Percentiles rank a stretch among this genome's conserved stretches.
These are phyloP conservation scores for Conchocele bisecta DNA, from an alignment of 2,888 invertebrate species.

Conservation along the genomic window DNA sequence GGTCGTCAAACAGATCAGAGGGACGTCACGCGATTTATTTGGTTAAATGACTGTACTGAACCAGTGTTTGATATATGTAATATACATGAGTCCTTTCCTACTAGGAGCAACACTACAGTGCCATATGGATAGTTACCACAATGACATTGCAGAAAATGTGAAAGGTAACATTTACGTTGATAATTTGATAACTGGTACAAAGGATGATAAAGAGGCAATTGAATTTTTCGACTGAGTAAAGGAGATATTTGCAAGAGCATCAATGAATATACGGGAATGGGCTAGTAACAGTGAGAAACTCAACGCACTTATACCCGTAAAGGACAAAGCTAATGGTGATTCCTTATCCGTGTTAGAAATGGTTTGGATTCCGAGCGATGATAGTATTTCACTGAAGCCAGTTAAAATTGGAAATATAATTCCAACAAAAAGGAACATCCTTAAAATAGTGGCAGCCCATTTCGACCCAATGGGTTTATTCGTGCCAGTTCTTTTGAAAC, in stretches of 20 bases:
- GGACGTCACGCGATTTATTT: neutral
- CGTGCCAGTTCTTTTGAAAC: conserved; percentile 1
- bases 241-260: conserved; percentile 5
- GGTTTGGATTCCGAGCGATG: neutral
- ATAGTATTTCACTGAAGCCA: conserved; percentile 9
- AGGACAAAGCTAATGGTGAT: neutral
- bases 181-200: no score
- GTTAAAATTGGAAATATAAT: neutral
- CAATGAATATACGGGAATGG: conserved; percentile 21
- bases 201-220: no score
- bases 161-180: no score
- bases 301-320: neutral
- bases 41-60: neutral
- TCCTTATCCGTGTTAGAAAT: conserved; percentile 14
- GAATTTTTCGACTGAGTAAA: conserved; percentile 3
- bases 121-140: no score
- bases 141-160: no score
- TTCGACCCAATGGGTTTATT: conserved; percentile 22
- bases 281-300: conserved; percentile 6
- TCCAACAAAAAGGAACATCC: conserved; percentile 9
- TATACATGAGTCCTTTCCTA: no score
- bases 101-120: no score
- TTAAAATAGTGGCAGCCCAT: conserved; percentile 9
- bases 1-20: neutral
- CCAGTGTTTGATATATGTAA: neutral